Evolutionary conservation across 2,888 invertebrate genomes (phyloP).

Genomic region (Aphodius granarius): DNA sequence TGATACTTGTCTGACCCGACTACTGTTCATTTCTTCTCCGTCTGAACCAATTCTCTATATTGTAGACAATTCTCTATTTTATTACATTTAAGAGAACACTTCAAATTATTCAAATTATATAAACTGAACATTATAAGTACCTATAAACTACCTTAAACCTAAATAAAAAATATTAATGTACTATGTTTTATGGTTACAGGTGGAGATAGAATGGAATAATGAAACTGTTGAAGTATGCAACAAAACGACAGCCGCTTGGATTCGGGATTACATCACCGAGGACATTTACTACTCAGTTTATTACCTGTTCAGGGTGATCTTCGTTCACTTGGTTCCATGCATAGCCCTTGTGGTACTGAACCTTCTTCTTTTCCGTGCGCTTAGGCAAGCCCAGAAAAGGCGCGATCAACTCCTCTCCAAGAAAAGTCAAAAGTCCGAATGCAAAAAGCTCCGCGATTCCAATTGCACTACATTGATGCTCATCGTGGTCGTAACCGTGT

Average conservation of each 20-base stretch:
- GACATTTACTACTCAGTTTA: slow-evolving; percentile 82
- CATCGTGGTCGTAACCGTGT: slow-evolving; percentile 84
- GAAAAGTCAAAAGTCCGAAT: slow-evolving; percentile 68
- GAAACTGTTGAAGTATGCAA: slow-evolving; percentile 68
- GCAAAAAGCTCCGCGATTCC: slow-evolving; percentile 75
- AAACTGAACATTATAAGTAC: no score
- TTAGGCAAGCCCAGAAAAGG: slow-evolving; percentile 75
- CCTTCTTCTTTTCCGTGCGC: slow-evolving; percentile 80
- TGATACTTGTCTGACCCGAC: neutral
- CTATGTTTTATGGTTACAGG: slow-evolving; percentile 49
- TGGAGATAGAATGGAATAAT: slow-evolving; percentile 71
- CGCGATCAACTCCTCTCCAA: slow-evolving; percentile 49
- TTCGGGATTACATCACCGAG: slow-evolving; percentile 64
- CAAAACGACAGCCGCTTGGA: slow-evolving; percentile 70
- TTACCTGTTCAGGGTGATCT: slow-evolving; percentile 83
- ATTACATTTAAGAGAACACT: no score
- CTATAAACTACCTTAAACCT: neutral
- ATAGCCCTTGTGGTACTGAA: slow-evolving; percentile 86
- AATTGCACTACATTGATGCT: slow-evolving; percentile 88
- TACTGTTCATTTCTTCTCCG: no score
- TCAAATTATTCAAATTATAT: no score
- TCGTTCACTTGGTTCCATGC: slow-evolving; percentile 91
- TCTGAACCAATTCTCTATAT: no score
- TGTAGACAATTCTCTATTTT: no score
- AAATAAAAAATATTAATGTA: neutral